Evolutionary conservation across 2,888 invertebrate genomes (phyloP).

Genomic region (Acanthosepion esculentum): DNA sequence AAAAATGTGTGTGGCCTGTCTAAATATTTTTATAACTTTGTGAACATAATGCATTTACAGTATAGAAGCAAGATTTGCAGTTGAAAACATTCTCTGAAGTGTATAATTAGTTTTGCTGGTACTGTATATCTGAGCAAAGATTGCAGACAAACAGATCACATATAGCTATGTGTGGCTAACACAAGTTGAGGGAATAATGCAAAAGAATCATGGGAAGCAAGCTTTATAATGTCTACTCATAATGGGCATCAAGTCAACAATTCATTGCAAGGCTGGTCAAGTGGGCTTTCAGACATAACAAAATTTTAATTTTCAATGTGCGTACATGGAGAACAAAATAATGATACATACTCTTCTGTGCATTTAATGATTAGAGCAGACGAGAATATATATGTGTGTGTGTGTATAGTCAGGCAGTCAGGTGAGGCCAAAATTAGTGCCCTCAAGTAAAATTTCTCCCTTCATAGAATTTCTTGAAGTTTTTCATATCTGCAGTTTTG

Average conservation of each 20-base stretch:
- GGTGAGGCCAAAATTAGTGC: too few species aligned
- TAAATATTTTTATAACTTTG: background rate
- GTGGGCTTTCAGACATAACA: background rate
- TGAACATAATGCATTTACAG: background rate
- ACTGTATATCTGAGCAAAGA: background rate
- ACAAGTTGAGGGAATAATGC: background rate
- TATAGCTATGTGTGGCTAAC: background rate
- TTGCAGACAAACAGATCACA: background rate
- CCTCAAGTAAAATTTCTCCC: too few species aligned
- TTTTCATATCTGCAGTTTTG: too few species aligned
- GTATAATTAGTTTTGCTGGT: background rate
- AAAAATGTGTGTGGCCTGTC: background rate
- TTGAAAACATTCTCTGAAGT: conserved; percentile 9
- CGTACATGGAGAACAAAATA: background rate
- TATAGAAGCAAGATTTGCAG: background rate
- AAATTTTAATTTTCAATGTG: background rate
- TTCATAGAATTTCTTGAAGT: too few species aligned
- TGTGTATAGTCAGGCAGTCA: too few species aligned
- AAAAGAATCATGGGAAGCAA: background rate
- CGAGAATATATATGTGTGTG: background rate
- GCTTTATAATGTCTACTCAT: background rate
- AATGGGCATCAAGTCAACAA: background rate
- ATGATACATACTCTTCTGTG: background rate
- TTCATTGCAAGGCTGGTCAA: conserved; percentile 9
- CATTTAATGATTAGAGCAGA: background rate